These are phyloP conservation scores for Buceros bicornis DNA, from an alignment of 2,797 vertebrate genomes.

Conservation along the genomic window DNA sequence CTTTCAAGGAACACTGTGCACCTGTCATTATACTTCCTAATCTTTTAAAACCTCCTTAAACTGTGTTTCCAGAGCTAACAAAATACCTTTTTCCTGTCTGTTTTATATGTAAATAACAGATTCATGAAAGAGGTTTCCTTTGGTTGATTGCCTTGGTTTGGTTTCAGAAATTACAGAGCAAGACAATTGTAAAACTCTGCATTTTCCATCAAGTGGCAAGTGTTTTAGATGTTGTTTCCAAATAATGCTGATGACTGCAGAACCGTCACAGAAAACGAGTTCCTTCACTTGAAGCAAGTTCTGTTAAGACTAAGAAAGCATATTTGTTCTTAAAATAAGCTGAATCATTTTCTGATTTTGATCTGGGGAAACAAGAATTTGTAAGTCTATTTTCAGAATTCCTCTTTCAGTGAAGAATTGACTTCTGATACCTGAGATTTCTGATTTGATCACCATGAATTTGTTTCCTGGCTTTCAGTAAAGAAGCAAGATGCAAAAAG, in stretches of 20 bases:
- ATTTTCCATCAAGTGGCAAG: conserved; percentile 11
- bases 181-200: conserved; percentile 35
- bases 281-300: conserved; percentile 23
- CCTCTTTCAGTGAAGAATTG: background rate
- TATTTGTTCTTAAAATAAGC: background rate
- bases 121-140: conserved; percentile 71
- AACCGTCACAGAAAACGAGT: conserved; percentile 25
- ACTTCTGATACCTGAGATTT: background rate
- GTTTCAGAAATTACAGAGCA: conserved; percentile 40
- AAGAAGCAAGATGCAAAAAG: background rate
- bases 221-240: background rate
- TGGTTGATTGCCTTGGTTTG: conserved; percentile 66
- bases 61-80: conserved; percentile 64
- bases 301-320: background rate
- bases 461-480: background rate
- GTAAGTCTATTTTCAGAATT: conserved; percentile 52
- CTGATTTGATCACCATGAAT: background rate
- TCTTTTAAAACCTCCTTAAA: conserved; percentile 68
- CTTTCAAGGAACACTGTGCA: conserved; percentile 63
- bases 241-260: conserved; percentile 46
- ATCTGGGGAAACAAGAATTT: conserved; percentile 6
- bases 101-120: conserved; percentile 68
- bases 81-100: conserved; percentile 74
- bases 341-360: conserved; percentile 23
- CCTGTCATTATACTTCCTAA: conserved; percentile 69